Evolutionary conservation across 2,113 vertebrate species (phyloP), one percentile per base, ranked within the genome.

Genomic region (Mixornis gularis): DNA sequence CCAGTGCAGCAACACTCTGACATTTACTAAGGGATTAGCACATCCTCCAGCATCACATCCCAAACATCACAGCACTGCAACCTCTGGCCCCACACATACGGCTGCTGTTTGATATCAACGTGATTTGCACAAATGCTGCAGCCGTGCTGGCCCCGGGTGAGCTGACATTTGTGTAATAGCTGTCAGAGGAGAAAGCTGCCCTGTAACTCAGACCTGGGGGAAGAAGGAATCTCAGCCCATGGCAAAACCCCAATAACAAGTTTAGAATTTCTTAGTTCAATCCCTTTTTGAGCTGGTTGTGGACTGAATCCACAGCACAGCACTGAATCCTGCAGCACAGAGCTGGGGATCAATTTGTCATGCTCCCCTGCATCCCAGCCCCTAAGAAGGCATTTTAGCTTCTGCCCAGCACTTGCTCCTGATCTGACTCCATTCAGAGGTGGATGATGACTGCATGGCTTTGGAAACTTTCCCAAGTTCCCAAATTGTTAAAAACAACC

Each of bases 21-120:
- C 89, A 95, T 94, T 95, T 87, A 51, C 84, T 82, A 52, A 81
- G 0, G 14, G 91, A 95, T 93, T 89, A 94, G 73, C 73, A 89
- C 66, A 85, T 69, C 84, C 40, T 89, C 69, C 70, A 76, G 46
- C 74, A 56, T 49, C 65, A 40, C 80, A 74, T 79, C 77, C 64
- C 76, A 79, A 46, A 27, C 32, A 51, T 12, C 1, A 1, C 78
- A 79, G 91, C 81, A 53, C 20, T 9, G 34, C 9, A 76, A 58
- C 80, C 74, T 43, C 80, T 65, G 73, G 62, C 89, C 94, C 51
- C 65, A 40, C 46, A 51, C 80, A 82, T 3, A 59, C 1, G 2
- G 87, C 38, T 79, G 40, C 76, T 73, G 32, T 64, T 84, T 68
- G 83, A 13, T 36, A 66, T 26, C 83, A 41, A 1, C 17, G 64